Conservation (phyloP, 2,888 invertebrate genomes). For the Arrhopalites spinosus region DNA sequence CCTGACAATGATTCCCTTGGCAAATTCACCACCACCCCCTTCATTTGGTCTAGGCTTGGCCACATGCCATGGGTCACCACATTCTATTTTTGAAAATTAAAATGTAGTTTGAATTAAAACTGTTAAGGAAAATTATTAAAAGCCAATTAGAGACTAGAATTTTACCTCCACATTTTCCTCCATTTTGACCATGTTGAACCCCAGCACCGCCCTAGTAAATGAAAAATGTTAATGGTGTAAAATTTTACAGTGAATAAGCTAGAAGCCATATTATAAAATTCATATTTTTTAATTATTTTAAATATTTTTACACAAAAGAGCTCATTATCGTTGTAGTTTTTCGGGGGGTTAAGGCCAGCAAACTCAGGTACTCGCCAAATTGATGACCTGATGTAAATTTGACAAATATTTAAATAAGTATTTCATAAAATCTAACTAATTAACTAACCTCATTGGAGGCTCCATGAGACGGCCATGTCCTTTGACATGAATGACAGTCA, state of each 20-base stretch:
- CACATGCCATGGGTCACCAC: conserved; percentile 83
- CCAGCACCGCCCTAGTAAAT: background rate
- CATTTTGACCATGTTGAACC: conserved; percentile 48
- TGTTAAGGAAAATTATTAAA: background rate
- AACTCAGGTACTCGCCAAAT: conserved; percentile 46
- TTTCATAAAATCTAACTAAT: too few species aligned
- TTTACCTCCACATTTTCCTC: conserved; percentile 74
- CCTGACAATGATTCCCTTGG: conserved; percentile 79
- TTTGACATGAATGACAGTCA: conserved; percentile 18
- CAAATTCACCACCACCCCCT: conserved; percentile 78
- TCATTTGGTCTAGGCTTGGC: conserved; percentile 73
- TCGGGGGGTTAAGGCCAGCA: conserved; percentile 33
- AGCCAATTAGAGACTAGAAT: background rate
- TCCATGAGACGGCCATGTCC: conserved; percentile 44
- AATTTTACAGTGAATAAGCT: background rate
- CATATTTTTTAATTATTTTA: background rate
- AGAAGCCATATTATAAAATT: background rate
- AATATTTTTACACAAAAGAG: conserved; percentile 42
- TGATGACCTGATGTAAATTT: too few species aligned
- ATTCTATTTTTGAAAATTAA: conserved; percentile 64
- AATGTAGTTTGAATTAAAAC: background rate
- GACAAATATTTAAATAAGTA: too few species aligned
- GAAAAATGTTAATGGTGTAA: background rate
- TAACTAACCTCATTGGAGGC: conserved; percentile 41
- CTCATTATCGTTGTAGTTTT: conserved; percentile 47